Percentiles rank a stretch among this genome's conserved stretches.
These are phyloP conservation scores for Dromiciops gliroides DNA, from an alignment of 2,113 vertebrate species.

Conservation along the genomic window DNA sequence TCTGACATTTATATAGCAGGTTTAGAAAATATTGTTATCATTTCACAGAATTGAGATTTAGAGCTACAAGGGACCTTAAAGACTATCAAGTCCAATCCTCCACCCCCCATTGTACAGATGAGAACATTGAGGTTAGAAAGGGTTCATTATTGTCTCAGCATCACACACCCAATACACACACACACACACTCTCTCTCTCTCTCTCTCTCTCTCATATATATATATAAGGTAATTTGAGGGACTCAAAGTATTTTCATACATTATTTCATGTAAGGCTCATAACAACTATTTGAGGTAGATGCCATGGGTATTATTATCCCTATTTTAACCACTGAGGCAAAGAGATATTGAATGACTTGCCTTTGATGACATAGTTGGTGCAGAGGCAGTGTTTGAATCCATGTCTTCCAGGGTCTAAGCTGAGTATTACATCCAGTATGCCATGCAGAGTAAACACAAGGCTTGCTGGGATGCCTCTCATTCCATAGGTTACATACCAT, in stretches of 20 bases:
- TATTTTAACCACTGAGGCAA: neutral
- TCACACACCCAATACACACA: neutral
- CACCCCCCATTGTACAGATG: neutral
- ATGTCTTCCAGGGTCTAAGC: neutral
- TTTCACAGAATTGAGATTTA: neutral
- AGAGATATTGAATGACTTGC: neutral
- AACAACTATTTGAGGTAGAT: neutral
- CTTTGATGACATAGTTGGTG: too few relatives aligned
- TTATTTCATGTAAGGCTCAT: neutral
- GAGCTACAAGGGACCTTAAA: neutral
- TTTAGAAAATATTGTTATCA: too few relatives aligned
- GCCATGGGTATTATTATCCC: neutral
- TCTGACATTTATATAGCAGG: too few relatives aligned
- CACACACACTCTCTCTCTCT: too few relatives aligned
- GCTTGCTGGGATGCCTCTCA: too few relatives aligned
- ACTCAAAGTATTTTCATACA: neutral
- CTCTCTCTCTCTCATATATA: too few relatives aligned
- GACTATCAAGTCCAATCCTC: neutral
- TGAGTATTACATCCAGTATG: neutral
- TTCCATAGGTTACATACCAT: neutral
- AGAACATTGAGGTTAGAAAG: neutral
- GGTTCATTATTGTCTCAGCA: neutral
- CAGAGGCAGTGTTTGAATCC: neutral
- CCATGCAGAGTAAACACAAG: too few relatives aligned
- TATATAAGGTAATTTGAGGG: too few relatives aligned